Evolutionary conservation across 2,113 vertebrate genomes (phyloP), one percentile per base, ranked within the genome.

Genomic region (Oostethus manadensis): DNA sequence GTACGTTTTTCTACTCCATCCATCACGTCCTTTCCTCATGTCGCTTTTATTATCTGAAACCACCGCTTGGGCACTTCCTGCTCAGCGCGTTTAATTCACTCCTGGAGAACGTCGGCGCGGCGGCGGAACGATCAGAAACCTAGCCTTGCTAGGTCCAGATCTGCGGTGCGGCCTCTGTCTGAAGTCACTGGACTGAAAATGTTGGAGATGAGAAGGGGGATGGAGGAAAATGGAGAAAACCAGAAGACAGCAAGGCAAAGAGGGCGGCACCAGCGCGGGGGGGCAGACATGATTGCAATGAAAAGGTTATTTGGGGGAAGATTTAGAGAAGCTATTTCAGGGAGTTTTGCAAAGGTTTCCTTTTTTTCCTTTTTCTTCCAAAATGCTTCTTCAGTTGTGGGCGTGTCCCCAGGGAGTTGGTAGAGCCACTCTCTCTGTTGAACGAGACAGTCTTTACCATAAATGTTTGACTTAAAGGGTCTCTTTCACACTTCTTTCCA

Each of bases 181-280:
- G 72, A 71, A 83, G 68, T 70, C 73, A 60, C 46, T 76, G 71
- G 69, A 76, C 74, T 78, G 80, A 80, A 83, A 87, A 86, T 86
- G 81, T 81, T 75, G 79, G 55, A 73, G 64, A 81, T 75, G 53
- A 72, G 50, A 33, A 55, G 64, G 61, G n/a, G 1, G 29, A 7
- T 33, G 29, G 29, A 33, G 29, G 29, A 33, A 33, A 50, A 26
- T 14, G 16, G 38, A 23, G 11, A 57, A 54, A 16, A 22, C 26
- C 29, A 56, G 43, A 58, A 54, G n/a, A 58, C 33, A 48, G 14
- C 22, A 20, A 66, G 21, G 49, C 20, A 68, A 61, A 23, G 22
- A 49, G 22, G 22, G 46, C 23, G 47, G 50, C 9, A 54, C 0
- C 43, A 33, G 3, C 17, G 57, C 23, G 47, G 61, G 58, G 57